A percentile compares a stretch with the other conserved stretches of the same genome.
Evolutionary conservation across 2,113 vertebrate genomes (phyloP).

Genomic region (Phyllostomus hastatus): DNA sequence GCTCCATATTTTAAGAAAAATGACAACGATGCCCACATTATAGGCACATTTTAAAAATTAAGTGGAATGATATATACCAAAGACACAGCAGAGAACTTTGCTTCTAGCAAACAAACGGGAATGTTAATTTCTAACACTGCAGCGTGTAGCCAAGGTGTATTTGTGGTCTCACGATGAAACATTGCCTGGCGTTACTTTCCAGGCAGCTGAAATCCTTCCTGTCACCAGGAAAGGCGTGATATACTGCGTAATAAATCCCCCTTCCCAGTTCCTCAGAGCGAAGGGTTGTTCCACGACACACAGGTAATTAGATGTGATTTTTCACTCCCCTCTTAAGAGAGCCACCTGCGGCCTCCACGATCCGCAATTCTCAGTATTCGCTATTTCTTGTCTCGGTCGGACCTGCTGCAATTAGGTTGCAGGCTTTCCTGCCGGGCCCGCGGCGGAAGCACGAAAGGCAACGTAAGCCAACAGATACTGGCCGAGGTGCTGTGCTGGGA

Average conservation of each 20-base stretch:
- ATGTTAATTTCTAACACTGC: not conserved
- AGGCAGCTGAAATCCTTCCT: not conserved
- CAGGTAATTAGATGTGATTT: not conserved
- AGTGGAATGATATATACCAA: not conserved
- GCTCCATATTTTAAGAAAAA: not conserved
- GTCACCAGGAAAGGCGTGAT: not conserved
- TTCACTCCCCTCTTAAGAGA: not conserved
- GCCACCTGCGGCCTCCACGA: rapidly evolving
- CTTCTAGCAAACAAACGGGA: not conserved
- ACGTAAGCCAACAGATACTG: not conserved
- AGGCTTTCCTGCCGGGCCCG: not conserved
- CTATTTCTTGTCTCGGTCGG: not conserved
- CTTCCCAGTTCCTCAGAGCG: not conserved
- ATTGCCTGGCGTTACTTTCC: not conserved
- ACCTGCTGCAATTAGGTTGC: not conserved
- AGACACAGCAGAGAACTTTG: not conserved
- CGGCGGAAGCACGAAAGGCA: not conserved
- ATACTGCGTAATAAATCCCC: not conserved
- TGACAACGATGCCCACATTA: rapidly evolving
- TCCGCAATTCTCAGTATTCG: not conserved
- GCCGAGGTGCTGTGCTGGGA: not conserved
- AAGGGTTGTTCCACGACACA: not conserved
- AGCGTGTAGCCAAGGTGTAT: not conserved
- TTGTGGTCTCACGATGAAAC: not conserved
- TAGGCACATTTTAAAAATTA: not conserved